Evolutionary conservation across 1,140 invertebrate genomes (phyloP).

Genomic region (Drosophila littoralis): DNA sequence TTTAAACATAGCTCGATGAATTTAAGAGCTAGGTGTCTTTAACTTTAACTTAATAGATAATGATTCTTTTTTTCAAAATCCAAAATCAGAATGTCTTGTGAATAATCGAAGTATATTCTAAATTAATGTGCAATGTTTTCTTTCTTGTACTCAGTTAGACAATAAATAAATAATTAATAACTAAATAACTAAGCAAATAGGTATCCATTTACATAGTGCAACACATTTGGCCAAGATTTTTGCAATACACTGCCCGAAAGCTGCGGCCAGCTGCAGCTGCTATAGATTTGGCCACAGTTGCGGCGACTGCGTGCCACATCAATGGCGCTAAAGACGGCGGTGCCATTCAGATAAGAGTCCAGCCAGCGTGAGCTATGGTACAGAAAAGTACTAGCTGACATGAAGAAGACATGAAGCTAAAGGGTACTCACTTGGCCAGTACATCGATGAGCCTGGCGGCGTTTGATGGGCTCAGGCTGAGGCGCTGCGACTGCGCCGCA

Average conservation of each 20-base stretch:
- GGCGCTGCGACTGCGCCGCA: constrained; percentile 18
- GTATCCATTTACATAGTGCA: constrained; percentile 43
- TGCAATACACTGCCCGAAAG: constrained; percentile 1
- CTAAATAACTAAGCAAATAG: background rate
- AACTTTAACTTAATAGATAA: no score
- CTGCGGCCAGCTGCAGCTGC: constrained; percentile 51
- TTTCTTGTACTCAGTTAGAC: background rate
- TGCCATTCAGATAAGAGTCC: constrained; percentile 46
- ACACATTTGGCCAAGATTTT: constrained; percentile 27
- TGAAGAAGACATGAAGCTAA: background rate
- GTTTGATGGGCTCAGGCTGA: background rate
- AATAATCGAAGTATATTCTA: no score
- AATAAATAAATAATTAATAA: constrained; percentile 42
- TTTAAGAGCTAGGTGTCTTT: no score
- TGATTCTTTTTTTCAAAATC: no score
- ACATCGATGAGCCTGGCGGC: constrained; percentile 51
- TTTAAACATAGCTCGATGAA: no score
- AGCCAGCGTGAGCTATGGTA: constrained; percentile 49
- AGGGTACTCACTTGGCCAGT: constrained; percentile 42
- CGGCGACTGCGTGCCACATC: constrained; percentile 38
- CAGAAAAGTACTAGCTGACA: background rate
- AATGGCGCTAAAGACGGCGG: constrained; percentile 61
- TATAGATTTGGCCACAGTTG: constrained; percentile 46
- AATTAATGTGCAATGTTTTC: no score
- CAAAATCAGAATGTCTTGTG: no score